These are phyloP conservation scores for Gandaritis pyraliata DNA, from an alignment of 2,888 invertebrate species.

Conservation along the genomic window DNA sequence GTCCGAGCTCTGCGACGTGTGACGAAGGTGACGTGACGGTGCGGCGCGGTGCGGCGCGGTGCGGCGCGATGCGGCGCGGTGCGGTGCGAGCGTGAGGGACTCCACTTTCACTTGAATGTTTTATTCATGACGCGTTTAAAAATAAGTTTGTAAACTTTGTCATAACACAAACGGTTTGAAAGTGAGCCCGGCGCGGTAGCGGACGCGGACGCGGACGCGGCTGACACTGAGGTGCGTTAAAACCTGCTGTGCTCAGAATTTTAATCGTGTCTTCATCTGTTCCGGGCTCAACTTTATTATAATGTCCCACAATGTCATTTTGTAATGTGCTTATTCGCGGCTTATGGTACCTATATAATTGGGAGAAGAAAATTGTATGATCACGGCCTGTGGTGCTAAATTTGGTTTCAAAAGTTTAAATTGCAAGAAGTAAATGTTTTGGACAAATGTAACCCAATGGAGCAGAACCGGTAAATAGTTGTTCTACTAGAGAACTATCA, in stretches of 20 bases:
- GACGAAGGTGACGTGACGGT: neutral
- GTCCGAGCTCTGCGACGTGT: neutral
- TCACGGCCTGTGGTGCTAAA: no score
- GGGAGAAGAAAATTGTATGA: no score
- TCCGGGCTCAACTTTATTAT: slow-evolving; percentile 10
- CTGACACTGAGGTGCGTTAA: slow-evolving; percentile 8
- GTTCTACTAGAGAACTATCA: slow-evolving; percentile 5
- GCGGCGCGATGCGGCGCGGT: neutral
- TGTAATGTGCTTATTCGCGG: slow-evolving; percentile 11
- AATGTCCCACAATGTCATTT: neutral
- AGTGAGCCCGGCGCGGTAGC: slow-evolving; percentile 6
- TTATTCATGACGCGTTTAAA: slow-evolving; percentile 28
- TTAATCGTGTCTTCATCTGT: slow-evolving; percentile 15
- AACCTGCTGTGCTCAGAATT: slow-evolving; percentile 11
- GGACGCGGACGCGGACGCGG: neutral
- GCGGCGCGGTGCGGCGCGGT: no score
- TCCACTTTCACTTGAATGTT: slow-evolving; percentile 7
- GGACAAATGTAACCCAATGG: no score
- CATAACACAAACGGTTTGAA: slow-evolving; percentile 19
- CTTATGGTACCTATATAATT: neutral
- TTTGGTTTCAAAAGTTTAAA: no score
- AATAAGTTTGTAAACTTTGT: slow-evolving; percentile 24
- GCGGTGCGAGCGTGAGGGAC: neutral
- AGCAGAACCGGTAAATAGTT: neutral
- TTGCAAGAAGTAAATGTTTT: neutral